Base-by-base conservation (phyloP, 2,888 invertebrate species). In the Eristalinus sepulchralis region DNA sequence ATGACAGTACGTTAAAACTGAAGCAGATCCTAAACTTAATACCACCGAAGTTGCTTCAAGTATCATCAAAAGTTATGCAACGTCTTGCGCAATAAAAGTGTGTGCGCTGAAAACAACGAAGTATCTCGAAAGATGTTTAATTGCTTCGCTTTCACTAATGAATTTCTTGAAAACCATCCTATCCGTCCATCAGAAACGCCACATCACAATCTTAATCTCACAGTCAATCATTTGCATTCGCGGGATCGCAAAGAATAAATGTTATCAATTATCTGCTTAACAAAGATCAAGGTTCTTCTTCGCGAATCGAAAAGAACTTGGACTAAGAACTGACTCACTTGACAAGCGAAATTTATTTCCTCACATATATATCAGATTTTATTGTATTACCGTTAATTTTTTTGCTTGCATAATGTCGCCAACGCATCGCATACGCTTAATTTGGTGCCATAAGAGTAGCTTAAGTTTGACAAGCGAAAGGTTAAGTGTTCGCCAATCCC, bases 401-500 rank as follows among this genome's bases (percentile, higher is more conserved):
- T 17, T n/a, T 2, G 17, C 17, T 47, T 47, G 47, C 17, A 8
- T 47, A 47, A 47, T 17, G 17, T 47, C 47, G 47, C 47, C 47
- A 47, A 17, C 17, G 47, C 47, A 17, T 47, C 47, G 8, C 47
- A 47, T 47, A 1, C n/a, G 17, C 0, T 8, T 47, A 17, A 47
- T 47, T 59, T 0, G 27, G 27, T 59, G 0, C 27, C 31, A n/a
- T 59, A 59, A 59, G 27, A 27, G 59, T 1, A 1, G 27, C 47
- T 17, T 8, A 47, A 17, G 17, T 47, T 17, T 17, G 47, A 17
- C 17, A 3, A 17, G 47, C 47, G 24, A 57, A 57, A 57, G 57
- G 57, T 57, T 57, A 57, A 57, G 57, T 57, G 57, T 10, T 22
- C 57, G 24, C 57, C 57, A 24, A 57, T 57, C 57, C 57, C 57